Evolutionary conservation across 2,888 invertebrate species (phyloP).

Genomic region (Alentia gelatinosa): DNA sequence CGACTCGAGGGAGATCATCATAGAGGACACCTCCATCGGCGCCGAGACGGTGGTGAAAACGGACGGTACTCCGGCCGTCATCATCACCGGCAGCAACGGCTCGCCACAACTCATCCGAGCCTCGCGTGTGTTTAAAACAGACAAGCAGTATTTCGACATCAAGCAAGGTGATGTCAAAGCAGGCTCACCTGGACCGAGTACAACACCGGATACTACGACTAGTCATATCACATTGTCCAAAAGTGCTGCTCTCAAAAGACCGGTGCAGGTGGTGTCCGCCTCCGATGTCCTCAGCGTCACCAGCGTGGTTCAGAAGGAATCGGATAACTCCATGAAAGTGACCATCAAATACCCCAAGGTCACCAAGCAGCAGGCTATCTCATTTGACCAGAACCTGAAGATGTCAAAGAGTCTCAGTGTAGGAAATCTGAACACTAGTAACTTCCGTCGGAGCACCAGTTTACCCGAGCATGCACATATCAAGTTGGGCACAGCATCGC

Average conservation of each 20-base stretch:
- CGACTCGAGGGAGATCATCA: not conserved
- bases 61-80: not conserved
- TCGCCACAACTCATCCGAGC: not conserved
- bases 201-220: not conserved
- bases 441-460: conserved; percentile 2
- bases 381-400: conserved; percentile 25
- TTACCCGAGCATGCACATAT: not conserved
- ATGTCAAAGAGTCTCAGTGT: not conserved
- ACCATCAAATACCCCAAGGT: conserved; percentile 67
- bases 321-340: conserved; percentile 70
- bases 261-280: not conserved
- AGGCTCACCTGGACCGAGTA: not conserved
- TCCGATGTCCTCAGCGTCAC: conserved; percentile 56
- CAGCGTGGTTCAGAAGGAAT: conserved; percentile 66
- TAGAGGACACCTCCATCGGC: not conserved
- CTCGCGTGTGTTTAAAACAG: not conserved
- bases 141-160: conserved; percentile 26
- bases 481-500: not conserved
- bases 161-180: not conserved
- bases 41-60: not conserved
- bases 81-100: not conserved
- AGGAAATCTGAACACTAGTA: not conserved
- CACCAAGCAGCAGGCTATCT: conserved; percentile 18
- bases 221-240: not conserved
- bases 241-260: not conserved